Evolutionary conservation across 2,113 vertebrate genomes (phyloP).

Genomic region (Limanda limanda): DNA sequence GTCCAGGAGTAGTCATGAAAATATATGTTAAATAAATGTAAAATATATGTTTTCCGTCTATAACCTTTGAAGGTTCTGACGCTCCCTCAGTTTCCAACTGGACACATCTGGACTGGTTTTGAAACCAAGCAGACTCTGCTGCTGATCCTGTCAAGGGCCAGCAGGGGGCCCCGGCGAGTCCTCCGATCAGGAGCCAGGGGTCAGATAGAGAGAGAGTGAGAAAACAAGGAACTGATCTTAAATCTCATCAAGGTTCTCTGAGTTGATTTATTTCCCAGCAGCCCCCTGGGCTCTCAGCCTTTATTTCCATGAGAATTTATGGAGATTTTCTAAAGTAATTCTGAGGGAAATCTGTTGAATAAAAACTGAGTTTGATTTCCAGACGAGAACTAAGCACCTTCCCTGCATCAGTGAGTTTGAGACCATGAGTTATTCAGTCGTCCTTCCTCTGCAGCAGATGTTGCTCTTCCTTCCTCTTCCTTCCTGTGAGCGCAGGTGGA

Average conservation of each 20-base stretch:
- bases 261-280: too few relatives aligned
- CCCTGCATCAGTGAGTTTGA: constrained; percentile 44
- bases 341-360: neutral
- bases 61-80: too few relatives aligned
- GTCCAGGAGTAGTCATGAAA: too few relatives aligned
- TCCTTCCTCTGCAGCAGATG: constrained; percentile 57
- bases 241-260: too few relatives aligned
- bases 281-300: too few relatives aligned
- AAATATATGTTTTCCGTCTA: too few relatives aligned
- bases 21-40: too few relatives aligned
- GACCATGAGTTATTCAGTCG: constrained; percentile 44
- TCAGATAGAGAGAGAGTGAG: constrained; percentile 4
- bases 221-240: too few relatives aligned
- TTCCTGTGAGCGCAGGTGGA: constrained; percentile 57
- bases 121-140: neutral
- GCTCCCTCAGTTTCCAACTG: constrained; percentile 17
- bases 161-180: neutral
- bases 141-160: neutral
- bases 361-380: neutral
- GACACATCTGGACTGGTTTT: constrained; percentile 37
- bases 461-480: constrained; percentile 15
- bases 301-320: too few relatives aligned
- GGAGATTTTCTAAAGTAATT: too few relatives aligned
- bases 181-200: constrained; percentile 31
- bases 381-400: constrained; percentile 48